A percentile compares a stretch with the other conserved stretches of the same genome.
These are phyloP conservation scores for Lerema accius DNA, from an alignment of 1,140 invertebrate species.

Conservation along the genomic window DNA sequence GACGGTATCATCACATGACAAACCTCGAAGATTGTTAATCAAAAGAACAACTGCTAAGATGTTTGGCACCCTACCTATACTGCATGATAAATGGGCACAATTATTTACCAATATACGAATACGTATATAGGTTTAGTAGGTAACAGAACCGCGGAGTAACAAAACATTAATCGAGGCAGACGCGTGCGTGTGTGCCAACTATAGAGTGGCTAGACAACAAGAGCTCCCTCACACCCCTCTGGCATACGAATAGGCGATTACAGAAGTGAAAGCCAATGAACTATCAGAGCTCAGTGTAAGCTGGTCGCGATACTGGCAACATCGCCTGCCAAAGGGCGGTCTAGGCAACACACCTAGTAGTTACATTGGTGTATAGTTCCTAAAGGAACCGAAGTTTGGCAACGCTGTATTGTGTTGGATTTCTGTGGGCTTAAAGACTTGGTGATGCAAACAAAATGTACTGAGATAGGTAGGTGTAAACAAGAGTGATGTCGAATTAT, in stretches of 20 bases:
- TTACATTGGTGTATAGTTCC: conserved; percentile 26
- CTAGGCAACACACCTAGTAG: conserved; percentile 37
- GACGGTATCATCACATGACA: conserved; percentile 41
- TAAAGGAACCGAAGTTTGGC: conserved; percentile 54
- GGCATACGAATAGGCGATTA: conserved; percentile 29
- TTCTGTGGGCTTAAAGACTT: conserved; percentile 36
- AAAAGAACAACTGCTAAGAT: conserved; percentile 46
- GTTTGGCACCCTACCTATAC: conserved; percentile 46
- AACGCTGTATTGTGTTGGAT: conserved; percentile 37
- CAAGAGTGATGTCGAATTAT: conserved; percentile 44
- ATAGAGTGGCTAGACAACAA: conserved; percentile 40
- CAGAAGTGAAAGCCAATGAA: conserved; percentile 50
- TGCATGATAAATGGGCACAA: conserved; percentile 52
- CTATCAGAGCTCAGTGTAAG: conserved; percentile 46
- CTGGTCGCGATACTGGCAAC: conserved; percentile 54
- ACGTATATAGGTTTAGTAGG: conserved; percentile 48
- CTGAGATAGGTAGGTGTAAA: conserved; percentile 28
- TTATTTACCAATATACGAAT: conserved; percentile 52
- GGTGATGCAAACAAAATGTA: conserved; percentile 29
- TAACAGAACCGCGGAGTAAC: conserved; percentile 52
- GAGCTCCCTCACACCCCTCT: conserved; percentile 46
- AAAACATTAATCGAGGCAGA: conserved; percentile 65
- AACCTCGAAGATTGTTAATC: conserved; percentile 40
- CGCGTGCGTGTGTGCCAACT: conserved; percentile 57
- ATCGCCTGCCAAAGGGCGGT: conserved; percentile 59